A percentile compares a stretch with the other conserved stretches of the same genome.
phyloP scores from a whole-genome alignment of 2,797 vertebrate species.

The Ctenosaura bakeri region DNA sequence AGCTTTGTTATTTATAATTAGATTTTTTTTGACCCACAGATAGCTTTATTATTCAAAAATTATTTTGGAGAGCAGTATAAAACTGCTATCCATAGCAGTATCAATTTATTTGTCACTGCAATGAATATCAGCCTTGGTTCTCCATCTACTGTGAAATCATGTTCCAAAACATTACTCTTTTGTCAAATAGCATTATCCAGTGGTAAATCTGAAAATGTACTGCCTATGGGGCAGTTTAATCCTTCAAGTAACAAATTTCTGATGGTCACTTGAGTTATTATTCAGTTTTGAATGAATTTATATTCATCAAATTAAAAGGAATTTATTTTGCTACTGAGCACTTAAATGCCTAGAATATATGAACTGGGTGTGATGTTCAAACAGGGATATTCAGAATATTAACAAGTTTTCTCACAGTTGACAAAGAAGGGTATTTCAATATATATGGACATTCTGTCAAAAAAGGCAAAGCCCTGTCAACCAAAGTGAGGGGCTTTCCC shows the following conservation, averaged over 20 bases:
- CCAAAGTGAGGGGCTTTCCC: no score
- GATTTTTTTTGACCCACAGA: background rate
- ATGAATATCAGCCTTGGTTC: background rate
- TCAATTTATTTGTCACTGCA: background rate
- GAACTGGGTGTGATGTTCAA: background rate
- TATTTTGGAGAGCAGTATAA: background rate
- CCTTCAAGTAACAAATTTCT: background rate
- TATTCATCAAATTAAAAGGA: background rate
- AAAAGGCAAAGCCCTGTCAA: no score
- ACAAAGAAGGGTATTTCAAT: no score
- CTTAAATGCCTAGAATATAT: background rate
- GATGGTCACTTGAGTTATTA: background rate
- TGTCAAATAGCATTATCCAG: slow-evolving; percentile 27
- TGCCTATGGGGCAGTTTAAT: background rate
- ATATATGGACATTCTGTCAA: no score
- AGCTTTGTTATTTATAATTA: background rate
- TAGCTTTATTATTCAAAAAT: background rate
- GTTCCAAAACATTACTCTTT: background rate
- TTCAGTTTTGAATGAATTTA: background rate
- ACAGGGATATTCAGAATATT: background rate
- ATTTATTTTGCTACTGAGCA: background rate
- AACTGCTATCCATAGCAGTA: background rate
- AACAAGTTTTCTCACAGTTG: no score
- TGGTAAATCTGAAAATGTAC: slow-evolving; percentile 39
- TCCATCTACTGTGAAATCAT: background rate